phyloP scores from a whole-genome alignment of 1,140 invertebrate genomes.

The Zaprionus tsacasi region DNA sequence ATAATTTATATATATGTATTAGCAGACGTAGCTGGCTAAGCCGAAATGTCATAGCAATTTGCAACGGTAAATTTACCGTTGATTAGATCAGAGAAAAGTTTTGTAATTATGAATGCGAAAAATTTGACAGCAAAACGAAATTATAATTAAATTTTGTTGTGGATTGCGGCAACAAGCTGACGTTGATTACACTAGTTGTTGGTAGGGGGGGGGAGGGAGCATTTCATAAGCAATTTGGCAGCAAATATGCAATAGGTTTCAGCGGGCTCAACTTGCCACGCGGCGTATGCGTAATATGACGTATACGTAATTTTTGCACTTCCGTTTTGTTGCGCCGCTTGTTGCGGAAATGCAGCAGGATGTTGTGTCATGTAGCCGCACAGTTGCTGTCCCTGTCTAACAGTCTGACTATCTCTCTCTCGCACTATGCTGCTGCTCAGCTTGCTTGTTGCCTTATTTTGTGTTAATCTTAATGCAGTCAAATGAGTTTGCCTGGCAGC shows the following conservation, averaged over 20 bases:
- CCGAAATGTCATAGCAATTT: slow-evolving; percentile 71
- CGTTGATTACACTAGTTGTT: slow-evolving; percentile 28
- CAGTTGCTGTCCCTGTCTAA: neutral
- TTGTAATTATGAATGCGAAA: slow-evolving; percentile 73
- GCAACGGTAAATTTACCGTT: slow-evolving; percentile 58
- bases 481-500: slow-evolving; percentile 64
- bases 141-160: slow-evolving; percentile 64
- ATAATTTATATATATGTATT: slow-evolving; percentile 65
- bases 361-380: slow-evolving; percentile 49
- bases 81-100: slow-evolving; percentile 72
- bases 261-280: slow-evolving; percentile 11
- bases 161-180: slow-evolving; percentile 12
- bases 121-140: slow-evolving; percentile 40
- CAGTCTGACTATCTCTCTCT: neutral
- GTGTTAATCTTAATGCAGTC: slow-evolving; percentile 74
- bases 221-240: slow-evolving; percentile 55
- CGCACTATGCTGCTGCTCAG: neutral
- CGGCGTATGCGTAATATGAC: slow-evolving; percentile 55
- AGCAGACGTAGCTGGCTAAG: slow-evolving; percentile 46
- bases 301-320: neutral
- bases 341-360: slow-evolving; percentile 57
- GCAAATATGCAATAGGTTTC: slow-evolving; percentile 37
- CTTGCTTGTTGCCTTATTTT: neutral
- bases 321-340: slow-evolving; percentile 13
- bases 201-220: too few relatives aligned